Evolutionary conservation across 2,113 vertebrate species (phyloP).

Genomic region (Thryonomys swinderianus): DNA sequence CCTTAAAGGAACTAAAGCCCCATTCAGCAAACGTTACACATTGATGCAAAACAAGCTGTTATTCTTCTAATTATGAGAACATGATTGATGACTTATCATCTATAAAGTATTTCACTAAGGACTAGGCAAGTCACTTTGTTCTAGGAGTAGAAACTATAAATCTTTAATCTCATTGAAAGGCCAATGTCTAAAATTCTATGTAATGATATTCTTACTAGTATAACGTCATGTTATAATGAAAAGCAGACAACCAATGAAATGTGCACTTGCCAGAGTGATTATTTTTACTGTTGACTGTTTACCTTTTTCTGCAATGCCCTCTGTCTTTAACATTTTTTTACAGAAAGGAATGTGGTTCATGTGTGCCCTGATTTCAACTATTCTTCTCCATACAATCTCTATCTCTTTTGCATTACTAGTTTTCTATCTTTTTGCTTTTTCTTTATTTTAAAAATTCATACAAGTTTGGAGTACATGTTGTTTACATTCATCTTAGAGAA

Average conservation of each 20-base stretch:
- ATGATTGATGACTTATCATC: slow-evolving; percentile 79
- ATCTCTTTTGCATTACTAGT: neutral
- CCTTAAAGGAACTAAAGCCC: neutral
- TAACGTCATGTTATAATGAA: neutral
- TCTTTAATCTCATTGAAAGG: slow-evolving; percentile 65
- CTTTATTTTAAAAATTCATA: neutral
- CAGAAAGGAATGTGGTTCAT: neutral
- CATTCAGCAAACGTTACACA: slow-evolving; percentile 57
- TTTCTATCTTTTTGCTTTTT: neutral
- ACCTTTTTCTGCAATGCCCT: neutral
- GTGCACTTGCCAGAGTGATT: neutral
- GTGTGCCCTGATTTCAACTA: neutral
- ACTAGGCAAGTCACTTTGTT: slow-evolving; percentile 75
- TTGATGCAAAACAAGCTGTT: slow-evolving; percentile 77
- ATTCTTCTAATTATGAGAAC: slow-evolving; percentile 82
- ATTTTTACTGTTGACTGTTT: neutral
- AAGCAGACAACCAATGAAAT: neutral
- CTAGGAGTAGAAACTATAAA: slow-evolving; percentile 74
- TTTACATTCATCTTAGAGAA: neutral
- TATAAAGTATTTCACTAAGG: slow-evolving; percentile 65
- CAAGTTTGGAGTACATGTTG: neutral
- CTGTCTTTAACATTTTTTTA: neutral
- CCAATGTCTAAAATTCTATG: slow-evolving; percentile 74
- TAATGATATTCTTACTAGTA: slow-evolving; percentile 34
- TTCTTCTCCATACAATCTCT: neutral